Base-by-base conservation (phyloP, 1,140 invertebrate genomes). In the Bombus haemorrhoidalis region DNA sequence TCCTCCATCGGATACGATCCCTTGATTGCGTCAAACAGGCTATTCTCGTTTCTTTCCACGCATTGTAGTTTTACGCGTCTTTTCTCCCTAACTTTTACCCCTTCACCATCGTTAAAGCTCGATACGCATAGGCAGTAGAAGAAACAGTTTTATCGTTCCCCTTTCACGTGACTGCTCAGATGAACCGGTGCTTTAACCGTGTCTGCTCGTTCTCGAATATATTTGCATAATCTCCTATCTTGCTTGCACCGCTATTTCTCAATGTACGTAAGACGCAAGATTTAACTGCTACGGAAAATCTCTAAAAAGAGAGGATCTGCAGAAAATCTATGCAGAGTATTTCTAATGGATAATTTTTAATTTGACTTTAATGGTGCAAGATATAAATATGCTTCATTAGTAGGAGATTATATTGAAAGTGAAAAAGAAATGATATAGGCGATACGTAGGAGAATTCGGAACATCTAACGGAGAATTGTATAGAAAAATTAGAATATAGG, bases 1-100 rank as follows among this genome's bases (percentile, higher is more conserved):
- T 87, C n/a, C 39, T 81, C 37, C 62, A 79, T 64, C 74, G 34
- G 25, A 39, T 53, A 39, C 41, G 22, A 72, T 72, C 37, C 69
- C 13, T n/a, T 41, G 28, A 8, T 34, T 72, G 5, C 39, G 41
- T n/a, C 25, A 28, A 41, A 25, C 37, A 10, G 34, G 22, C 34
- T 18, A 69, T 13, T 72, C 69, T 66, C 57, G 82, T 28, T 72
- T n/a, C 32, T 41, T 32, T 59, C 39, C 8, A 41, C 53, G 15
- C 25, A 34, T 43, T 39, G n/a, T 71, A 76, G 6, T 41, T 84
- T 72, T 47, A 57, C 22, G 43, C 25, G 8, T 53, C 25, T 18
- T n/a, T 47, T 28, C n/a, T 32, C 76, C 5, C 62, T 5, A 62
- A 75, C 39, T 75, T 82, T 64, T 75, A 74, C 37, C 15, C 12